Evolutionary conservation across 2,113 vertebrate genomes (phyloP).

Genomic region (Glaucidium brasilianum): DNA sequence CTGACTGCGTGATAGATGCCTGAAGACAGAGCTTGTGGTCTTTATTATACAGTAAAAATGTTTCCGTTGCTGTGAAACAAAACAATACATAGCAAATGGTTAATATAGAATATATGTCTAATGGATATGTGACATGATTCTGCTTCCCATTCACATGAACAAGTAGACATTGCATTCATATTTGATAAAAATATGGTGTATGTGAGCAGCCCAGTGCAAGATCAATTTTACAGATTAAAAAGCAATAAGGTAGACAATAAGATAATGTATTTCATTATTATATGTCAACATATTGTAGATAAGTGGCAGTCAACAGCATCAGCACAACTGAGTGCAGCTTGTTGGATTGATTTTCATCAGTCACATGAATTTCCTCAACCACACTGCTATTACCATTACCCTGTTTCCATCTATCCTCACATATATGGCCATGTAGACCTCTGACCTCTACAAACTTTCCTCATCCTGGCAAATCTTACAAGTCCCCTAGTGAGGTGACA

Average conservation of each 20-base stretch:
- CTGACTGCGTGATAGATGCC: constrained; percentile 40
- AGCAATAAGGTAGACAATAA: not conserved
- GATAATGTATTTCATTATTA: not conserved
- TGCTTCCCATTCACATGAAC: not conserved
- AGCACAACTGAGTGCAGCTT: not conserved
- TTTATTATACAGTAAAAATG: constrained; percentile 86
- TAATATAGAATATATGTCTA: not conserved
- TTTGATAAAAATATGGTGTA: not conserved
- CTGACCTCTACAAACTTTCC: not conserved
- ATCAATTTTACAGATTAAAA: not conserved
- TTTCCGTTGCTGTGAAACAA: constrained; percentile 73
- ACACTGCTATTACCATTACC: not conserved
- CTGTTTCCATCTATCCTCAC: not conserved
- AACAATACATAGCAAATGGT: not conserved
- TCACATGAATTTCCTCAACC: not conserved
- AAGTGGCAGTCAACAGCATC: not conserved
- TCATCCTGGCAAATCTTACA: not conserved
- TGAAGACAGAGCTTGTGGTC: constrained; percentile 81
- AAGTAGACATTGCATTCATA: not conserved
- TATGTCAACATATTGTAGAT: not conserved
- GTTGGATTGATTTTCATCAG: not conserved
- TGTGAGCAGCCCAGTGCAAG: not conserved
- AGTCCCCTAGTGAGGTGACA: not conserved
- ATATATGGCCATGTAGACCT: not conserved
- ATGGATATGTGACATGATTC: not conserved